Base-by-base conservation (phyloP, 2,797 vertebrate species). In the Epinephelus malabaricus region DNA sequence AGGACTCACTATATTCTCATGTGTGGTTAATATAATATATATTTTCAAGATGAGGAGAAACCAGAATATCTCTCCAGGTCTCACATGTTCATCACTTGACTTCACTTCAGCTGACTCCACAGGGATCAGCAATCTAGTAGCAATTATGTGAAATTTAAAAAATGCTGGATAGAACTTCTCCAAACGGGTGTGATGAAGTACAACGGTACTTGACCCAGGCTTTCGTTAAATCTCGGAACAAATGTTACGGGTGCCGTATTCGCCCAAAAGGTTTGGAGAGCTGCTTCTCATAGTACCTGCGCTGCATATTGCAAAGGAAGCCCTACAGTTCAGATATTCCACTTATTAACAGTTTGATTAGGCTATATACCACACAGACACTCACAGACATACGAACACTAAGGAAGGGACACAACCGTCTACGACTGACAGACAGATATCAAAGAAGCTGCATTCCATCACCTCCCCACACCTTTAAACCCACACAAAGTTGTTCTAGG, bases 281-380 rank as follows among this genome's bases (percentile, higher is more conserved):
- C 92, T 92, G 92, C 85, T 88, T 90, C 90, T 92, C 85, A 79
- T 84, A 91, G 93, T 95, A 96, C 94, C 95, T 95, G 95, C 83
- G 93, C 93, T 96, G 95, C 95, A 94, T 95, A 95, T 95, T 95
- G 94, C 94, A 93, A 96, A 95, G 95, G 95, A 96, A 96, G 95
- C 95, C 94, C 95, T 94, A 95, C 95, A 95, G 94, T 95, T 95
- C 93, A 94, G 94, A 94, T 92, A 88, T 93, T 94, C 88, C 90
- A 93, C 90, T 91, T 93, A 90, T 91, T 82, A 90, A 94, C 92
- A 91, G 84, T 92, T 94, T 93, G 92, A 95, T 93, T 94, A 92
- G 92, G 92, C 92, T 92, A 88, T 78, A 91, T 80, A 88, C 80
- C 90, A 91, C 90, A 92, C 89, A 89, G 81, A 93, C 90, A 84